phyloP scores from a whole-genome alignment of 2,797 vertebrate species.

The Scomberomorus guttatus region DNA sequence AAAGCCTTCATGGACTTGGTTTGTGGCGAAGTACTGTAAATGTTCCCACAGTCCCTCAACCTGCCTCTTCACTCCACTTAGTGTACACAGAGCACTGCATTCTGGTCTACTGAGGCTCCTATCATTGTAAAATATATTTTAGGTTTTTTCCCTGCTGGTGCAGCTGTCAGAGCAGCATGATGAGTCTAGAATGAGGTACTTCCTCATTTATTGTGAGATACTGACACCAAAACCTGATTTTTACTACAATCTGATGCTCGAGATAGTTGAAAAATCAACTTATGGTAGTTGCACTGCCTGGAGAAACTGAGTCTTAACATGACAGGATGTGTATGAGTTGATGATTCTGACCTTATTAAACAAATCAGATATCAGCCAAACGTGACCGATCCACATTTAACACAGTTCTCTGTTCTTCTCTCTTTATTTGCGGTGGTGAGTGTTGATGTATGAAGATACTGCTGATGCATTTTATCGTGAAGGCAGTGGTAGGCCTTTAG shows the following conservation, averaged over 20 bases:
- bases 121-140: background rate
- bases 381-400: too few relatives aligned
- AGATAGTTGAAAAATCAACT: background rate
- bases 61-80: background rate
- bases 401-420: too few relatives aligned
- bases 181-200: background rate
- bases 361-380: too few relatives aligned
- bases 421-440: too few relatives aligned
- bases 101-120: too few relatives aligned
- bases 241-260: slow-evolving; percentile 1
- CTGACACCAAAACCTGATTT: slow-evolving; percentile 8
- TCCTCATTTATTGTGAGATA: background rate
- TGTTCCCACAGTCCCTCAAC: background rate
- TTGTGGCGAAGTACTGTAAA: background rate
- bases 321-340: background rate
- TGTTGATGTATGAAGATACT: too few relatives aligned
- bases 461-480: too few relatives aligned
- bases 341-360: too few relatives aligned
- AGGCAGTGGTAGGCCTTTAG: too few relatives aligned
- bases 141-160: background rate
- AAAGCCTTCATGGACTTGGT: background rate
- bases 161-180: background rate
- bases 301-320: background rate
- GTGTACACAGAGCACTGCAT: background rate
- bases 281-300: background rate